Conservation (phyloP, 2,113 vertebrate species). For the Labeo catla region DNA sequence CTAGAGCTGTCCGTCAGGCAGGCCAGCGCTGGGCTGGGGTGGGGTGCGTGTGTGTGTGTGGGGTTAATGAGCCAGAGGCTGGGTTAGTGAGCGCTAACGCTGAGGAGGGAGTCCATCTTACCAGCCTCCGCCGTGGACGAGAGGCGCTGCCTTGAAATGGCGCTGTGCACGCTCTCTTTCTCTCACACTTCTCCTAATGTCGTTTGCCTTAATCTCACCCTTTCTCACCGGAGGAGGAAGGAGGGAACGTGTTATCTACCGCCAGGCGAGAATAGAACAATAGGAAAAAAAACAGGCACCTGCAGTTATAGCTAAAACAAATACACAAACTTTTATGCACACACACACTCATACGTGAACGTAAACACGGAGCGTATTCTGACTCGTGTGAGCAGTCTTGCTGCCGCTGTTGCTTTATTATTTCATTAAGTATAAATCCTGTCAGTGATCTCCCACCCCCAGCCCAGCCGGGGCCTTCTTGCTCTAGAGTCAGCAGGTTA, state of each 20-base stretch:
- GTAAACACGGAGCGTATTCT: conserved; percentile 71
- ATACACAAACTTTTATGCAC: conserved; percentile 35
- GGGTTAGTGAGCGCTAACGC: conserved; percentile 63
- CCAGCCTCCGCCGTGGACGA: conserved; percentile 61
- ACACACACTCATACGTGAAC: not conserved
- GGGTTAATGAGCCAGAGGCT: conserved; percentile 70
- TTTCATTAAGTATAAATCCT: conserved; percentile 96
- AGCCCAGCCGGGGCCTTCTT: conserved; percentile 80
- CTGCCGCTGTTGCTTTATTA: conserved; percentile 88
- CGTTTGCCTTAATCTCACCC: conserved; percentile 12
- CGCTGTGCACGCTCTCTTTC: conserved; percentile 38
- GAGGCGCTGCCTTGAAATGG: conserved; percentile 53
- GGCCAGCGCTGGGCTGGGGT: conserved; percentile 62
- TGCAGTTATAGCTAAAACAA: conserved; percentile 45
- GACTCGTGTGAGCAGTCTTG: conserved; percentile 76
- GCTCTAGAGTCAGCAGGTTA: conserved; percentile 90
- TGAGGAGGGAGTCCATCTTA: conserved; percentile 73
- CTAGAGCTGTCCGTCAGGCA: conserved; percentile 77
- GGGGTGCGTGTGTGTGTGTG: conserved; percentile 50
- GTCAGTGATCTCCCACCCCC: conserved; percentile 71
- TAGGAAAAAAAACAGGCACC: conserved; percentile 2
- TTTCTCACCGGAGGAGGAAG: not conserved
- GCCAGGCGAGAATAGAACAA: conserved; percentile 1
- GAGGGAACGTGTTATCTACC: conserved; percentile 13
- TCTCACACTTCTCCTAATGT: conserved; percentile 33